These are phyloP conservation scores for Endomychus coccineus DNA, from an alignment of 2,888 invertebrate genomes.

Conservation along the genomic window DNA sequence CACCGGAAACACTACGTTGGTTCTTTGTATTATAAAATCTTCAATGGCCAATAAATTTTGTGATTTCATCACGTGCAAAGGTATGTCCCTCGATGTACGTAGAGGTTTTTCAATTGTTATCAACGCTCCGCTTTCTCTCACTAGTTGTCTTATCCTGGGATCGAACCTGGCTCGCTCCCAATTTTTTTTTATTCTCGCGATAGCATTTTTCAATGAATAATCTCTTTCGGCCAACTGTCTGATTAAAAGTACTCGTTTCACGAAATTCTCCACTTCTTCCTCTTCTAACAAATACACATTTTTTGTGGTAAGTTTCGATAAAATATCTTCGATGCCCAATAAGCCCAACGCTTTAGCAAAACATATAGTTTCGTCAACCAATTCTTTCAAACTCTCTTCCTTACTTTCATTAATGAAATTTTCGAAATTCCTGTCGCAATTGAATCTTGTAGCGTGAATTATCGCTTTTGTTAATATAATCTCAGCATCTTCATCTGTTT, in stretches of 20 bases:
- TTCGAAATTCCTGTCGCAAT: conserved; percentile 37
- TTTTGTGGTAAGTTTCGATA: conserved; percentile 44
- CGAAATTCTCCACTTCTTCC: conserved; percentile 54
- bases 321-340: conserved; percentile 45
- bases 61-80: conserved; percentile 56
- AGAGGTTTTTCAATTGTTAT: conserved; percentile 27
- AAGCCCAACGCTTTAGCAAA: conserved; percentile 63
- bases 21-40: conserved; percentile 59
- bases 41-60: conserved; percentile 71
- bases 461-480: conserved; percentile 62
- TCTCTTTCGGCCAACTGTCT: conserved; percentile 61
- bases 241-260: conserved; percentile 65
- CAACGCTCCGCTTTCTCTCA: conserved; percentile 65
- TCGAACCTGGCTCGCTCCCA: conserved; percentile 62
- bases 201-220: conserved; percentile 54
- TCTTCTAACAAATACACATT: conserved; percentile 53
- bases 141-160: conserved; percentile 61
- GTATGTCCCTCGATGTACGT: conserved; percentile 64
- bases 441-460: conserved; percentile 56
- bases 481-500: conserved; percentile 57
- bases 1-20: conserved; percentile 52
- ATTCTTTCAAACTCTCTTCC: conserved; percentile 26
- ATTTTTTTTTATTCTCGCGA: conserved; percentile 56
- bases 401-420: background rate
- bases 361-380: conserved; percentile 59